Base-by-base conservation (phyloP, 2,888 invertebrate species). In the Chalcosyrphus nemorum region DNA sequence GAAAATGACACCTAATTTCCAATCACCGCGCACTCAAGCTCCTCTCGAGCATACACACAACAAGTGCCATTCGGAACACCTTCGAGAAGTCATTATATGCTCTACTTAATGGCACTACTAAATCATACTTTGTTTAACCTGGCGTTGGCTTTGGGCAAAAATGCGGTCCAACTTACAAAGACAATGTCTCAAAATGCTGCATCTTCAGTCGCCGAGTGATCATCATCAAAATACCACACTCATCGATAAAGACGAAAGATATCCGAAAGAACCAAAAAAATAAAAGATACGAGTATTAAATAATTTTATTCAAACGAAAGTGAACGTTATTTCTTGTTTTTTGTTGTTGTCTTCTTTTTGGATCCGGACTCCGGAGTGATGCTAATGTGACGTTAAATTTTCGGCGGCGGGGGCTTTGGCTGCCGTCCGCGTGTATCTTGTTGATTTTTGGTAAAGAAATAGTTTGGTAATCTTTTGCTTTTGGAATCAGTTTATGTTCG, bases 271-370 rank as follows among this genome's bases (percentile, higher is more conserved):
- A 68, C 50, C 32, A 65, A 54, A 35, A 82, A 59, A 54, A 52
- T n/a, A 21, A 57, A n/a, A 57, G 45, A 32, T 27, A 47, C 59
- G 27, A 61, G 52, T 41, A 74, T 77, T 78, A 84, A 84, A 74
- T 80, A 84, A 84, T 74, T 74, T 70, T 74, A 78, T 63, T 63
- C 80, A 74, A 84, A 84, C 41, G 84, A 84, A 84, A 84, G 84
- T 84, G 84, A 84, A 84, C 70, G 84, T 80, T 78, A 29, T 65
- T 38, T 65, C 21, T 74, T 47, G 32, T 54, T 68, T 35, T 57
- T 61, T 41, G 35, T 38, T 15, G n/a, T n/a, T n/a, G n/a, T n/a
- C 29, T 38, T 29, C 45, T 41, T 56, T 61, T 81, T 17, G 54
- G 71, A 59, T 72, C 66, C 72, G 66, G 50, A 72, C 52, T 72